Evolutionary conservation across 2,888 invertebrate genomes (phyloP), one percentile per base, ranked within the genome.

Genomic region (Neoascia interrupta): DNA sequence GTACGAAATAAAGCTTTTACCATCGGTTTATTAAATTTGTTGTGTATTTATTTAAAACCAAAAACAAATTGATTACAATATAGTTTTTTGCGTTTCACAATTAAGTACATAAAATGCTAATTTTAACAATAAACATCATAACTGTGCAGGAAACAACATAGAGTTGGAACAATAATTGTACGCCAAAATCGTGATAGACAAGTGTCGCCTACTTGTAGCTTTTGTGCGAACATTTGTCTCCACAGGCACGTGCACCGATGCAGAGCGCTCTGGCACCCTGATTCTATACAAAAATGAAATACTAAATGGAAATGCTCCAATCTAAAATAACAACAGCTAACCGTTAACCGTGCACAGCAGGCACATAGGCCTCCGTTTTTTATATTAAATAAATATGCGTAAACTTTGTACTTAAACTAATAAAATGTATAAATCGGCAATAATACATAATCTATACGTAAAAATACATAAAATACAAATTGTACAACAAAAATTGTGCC

Each of bases 91-190:
- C 54, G 39, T 39, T 54, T 70, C 28, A 36, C 16, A 56, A 53
- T 76, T 79, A 79, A 79, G 79, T 79, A 79, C 79, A 73, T 73
- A 56, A 61, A 41, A 66, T 56, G 54, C 37, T 73, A 34, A 79
- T 54, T 58, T 58, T 61, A 79, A 79, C 61, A 79, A 73, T 68
- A 41, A 26, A 79, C 49, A 34, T 23, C 54, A 4, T 2, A 16
- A 69, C 47, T 51, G 79, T 79, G 79, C 79, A 73, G 43, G 36
- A n/a, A n/a, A 79, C 60, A 79, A 72, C 39, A 72, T 49, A 73
- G 47, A 64, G 43, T 41, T 54, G 13, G 19, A 54, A 79, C 64
- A 79, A 43, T 47, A 63, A 70, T 54, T 19, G 51, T 66, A 54
- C 26, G 28, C 23, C 34, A 16, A 6, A 18, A 41, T 39, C 39